These are phyloP conservation scores for Leptoclinus maculatus DNA, from an alignment of 2,797 vertebrate species.

Conservation along the genomic window DNA sequence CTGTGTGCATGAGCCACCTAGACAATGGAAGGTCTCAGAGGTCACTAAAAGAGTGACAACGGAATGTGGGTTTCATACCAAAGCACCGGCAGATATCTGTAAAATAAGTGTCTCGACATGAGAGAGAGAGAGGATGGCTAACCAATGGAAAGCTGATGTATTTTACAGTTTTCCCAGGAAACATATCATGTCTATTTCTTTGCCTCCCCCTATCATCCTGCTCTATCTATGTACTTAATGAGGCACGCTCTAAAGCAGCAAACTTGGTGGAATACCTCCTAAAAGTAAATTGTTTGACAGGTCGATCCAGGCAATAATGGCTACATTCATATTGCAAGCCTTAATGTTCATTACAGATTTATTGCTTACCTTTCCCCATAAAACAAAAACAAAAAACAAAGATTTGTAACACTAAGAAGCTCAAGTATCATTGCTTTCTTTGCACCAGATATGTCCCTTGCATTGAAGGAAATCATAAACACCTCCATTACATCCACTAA, in stretches of 20 bases:
- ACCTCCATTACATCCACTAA: conserved; percentile 1
- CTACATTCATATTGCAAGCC: conserved; percentile 9
- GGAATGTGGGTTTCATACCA: not conserved
- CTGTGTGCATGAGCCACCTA: not conserved
- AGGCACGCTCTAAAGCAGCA: conserved; percentile 4
- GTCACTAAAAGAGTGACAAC: not conserved
- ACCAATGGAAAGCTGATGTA: not conserved
- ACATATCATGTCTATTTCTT: not conserved
- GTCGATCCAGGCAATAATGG: conserved; percentile 11
- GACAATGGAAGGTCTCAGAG: not conserved
- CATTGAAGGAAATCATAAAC: conserved; percentile 7
- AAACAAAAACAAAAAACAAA: not conserved
- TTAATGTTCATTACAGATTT: conserved; percentile 16
- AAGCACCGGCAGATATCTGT: not conserved
- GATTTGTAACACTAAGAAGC: not conserved
- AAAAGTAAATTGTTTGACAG: conserved; percentile 18
- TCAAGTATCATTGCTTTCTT: not conserved
- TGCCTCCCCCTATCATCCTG: not conserved
- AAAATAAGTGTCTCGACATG: not conserved
- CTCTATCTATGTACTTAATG: conserved; percentile 4
- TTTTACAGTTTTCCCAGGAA: not conserved
- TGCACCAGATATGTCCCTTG: conserved; percentile 18
- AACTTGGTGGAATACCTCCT: conserved; percentile 18
- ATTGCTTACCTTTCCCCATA: not conserved
- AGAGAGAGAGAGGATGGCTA: not conserved